Evolutionary conservation across 1,140 invertebrate genomes (phyloP), one percentile per base, ranked within the genome.

Genomic region (Zaprionus kolodkinae): DNA sequence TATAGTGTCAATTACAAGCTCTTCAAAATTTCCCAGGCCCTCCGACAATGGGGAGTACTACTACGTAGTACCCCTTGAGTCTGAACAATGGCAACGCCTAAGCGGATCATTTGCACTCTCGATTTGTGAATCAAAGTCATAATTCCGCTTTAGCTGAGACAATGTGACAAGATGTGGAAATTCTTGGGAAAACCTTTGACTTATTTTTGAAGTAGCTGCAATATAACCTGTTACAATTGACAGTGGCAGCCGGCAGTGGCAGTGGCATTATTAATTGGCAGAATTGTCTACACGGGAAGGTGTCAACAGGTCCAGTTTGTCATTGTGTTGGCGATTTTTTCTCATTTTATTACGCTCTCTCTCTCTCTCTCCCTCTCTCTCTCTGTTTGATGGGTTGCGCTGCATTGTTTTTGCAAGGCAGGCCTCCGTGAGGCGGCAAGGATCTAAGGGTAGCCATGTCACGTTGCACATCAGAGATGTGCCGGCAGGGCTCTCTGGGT

Each of bases 231-330:
- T 69, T 81, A 81, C 62, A 89, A 88, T 88, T 88, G 85, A 78
- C n/a, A n/a, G 68, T 74, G 72, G 40, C 54, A 40, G 52, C 21
- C 62, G 66, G 38, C 56, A 43, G n/a, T n/a, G n/a, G n/a, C n/a
- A n/a, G 35, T 35, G 17, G 27, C 72, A 81, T 85, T 89, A 81
- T 79, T 78, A 89, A 90, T 89, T 89, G 62, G 73, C 76, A 54
- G 86, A 86, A 90, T 89, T 89, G 86, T 89, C 76, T 68, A 75
- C 13, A 13, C 38, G 38, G 72, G 65, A 76, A 91, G 86, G 86
- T 89, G 86, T 86, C 86, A 89, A 90, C 86, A 90, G 79, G 86
- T 90, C 79, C 79, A 80, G 79, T 82, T 86, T 73, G 78, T 80
- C 82, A 89, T 86, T 89, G 86, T 86, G 54, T 74, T 65, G 67